Evolutionary conservation across 2,888 invertebrate species (phyloP).

Genomic region (Thymelicus acteon): DNA sequence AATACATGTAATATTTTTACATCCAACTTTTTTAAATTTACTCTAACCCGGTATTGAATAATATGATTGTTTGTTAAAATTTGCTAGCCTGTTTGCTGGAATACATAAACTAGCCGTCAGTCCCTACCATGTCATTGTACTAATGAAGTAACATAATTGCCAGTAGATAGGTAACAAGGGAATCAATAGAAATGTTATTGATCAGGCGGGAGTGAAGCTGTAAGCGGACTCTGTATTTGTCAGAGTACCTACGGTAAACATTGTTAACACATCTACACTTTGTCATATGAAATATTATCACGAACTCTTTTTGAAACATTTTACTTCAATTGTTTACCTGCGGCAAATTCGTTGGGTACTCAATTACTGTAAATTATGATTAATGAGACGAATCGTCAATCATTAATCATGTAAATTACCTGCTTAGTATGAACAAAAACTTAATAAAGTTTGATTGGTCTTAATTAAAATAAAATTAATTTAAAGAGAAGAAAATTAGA

Average conservation of each 20-base stretch:
- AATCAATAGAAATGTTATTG: constrained; percentile 53
- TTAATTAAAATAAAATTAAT: background rate
- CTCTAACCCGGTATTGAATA: too few relatives aligned
- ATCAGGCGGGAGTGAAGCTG: constrained; percentile 49
- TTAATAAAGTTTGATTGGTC: background rate
- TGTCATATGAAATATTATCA: constrained; percentile 9
- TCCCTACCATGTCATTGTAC: constrained; percentile 21
- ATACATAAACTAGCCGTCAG: background rate
- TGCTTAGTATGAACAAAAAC: background rate
- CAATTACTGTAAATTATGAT: background rate
- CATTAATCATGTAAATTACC: background rate
- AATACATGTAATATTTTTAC: too few relatives aligned
- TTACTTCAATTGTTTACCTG: background rate
- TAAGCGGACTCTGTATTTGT: constrained; percentile 38
- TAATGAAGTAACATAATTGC: constrained; percentile 38
- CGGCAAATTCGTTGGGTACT: background rate
- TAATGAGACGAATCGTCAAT: background rate
- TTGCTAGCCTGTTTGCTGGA: too few relatives aligned
- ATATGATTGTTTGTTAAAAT: too few relatives aligned
- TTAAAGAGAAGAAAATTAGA: too few relatives aligned
- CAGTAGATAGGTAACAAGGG: constrained; percentile 42
- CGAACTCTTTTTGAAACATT: background rate
- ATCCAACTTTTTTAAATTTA: too few relatives aligned
- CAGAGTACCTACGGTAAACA: constrained; percentile 27
- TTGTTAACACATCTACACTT: constrained; percentile 30